phyloP scores from a whole-genome alignment of 2,888 invertebrate genomes.

The Zaprionus obscuricornis region DNA sequence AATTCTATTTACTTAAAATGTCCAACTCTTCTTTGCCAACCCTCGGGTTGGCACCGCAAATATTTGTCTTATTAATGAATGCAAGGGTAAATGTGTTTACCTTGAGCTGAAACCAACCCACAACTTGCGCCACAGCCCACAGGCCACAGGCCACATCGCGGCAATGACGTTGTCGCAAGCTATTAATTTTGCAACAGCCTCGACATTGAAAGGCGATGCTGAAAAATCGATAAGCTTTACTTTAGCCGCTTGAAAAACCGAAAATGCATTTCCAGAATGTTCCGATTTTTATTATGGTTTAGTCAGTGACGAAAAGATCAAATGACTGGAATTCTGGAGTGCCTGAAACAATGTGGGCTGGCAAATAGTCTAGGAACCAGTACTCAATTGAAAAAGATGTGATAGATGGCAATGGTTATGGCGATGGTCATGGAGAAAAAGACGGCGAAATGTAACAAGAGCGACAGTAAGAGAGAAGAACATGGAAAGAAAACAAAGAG shows the following conservation, averaged over 20 bases:
- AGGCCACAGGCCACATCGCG: constrained; percentile 19
- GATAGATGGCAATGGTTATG: not conserved
- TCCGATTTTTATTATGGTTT: too few relatives aligned
- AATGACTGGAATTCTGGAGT: too few relatives aligned
- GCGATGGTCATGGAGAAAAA: constrained; percentile 3
- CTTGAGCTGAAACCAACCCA: constrained; percentile 42
- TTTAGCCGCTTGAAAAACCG: constrained; percentile 25
- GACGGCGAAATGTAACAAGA: constrained; percentile 4
- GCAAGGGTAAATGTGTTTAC: constrained; percentile 76
- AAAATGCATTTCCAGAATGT: too few relatives aligned
- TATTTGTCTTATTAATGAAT: constrained; percentile 76
- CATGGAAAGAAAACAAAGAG: not conserved
- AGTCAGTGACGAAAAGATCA: too few relatives aligned
- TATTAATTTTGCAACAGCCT: constrained; percentile 47
- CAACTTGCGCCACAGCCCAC: constrained; percentile 1
- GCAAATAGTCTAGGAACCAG: too few relatives aligned
- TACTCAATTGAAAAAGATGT: too few relatives aligned
- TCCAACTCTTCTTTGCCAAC: constrained; percentile 53
- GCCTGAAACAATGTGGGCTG: too few relatives aligned
- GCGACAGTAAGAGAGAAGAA: constrained; percentile 20
- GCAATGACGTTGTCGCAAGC: constrained; percentile 25
- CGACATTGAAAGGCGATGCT: constrained; percentile 53
- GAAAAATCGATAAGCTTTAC: constrained; percentile 54
- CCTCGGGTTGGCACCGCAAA: constrained; percentile 63
- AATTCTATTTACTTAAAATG: constrained; percentile 73